Evolutionary conservation across 1,140 invertebrate genomes (phyloP), one percentile per base, ranked within the genome.

Genomic region (Ectropis grisescens): DNA sequence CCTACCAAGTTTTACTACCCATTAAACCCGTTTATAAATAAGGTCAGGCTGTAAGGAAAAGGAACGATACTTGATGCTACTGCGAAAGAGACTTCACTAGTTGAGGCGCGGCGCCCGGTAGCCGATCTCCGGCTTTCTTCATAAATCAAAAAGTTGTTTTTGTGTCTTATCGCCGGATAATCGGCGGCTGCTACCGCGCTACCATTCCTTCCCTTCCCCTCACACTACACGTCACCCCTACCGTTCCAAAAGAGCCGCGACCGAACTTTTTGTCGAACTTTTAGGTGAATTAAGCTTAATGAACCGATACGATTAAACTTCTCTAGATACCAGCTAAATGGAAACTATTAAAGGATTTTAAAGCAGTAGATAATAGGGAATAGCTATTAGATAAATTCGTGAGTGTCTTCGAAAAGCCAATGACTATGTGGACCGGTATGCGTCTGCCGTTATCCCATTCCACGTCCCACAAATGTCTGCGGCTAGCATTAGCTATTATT

Each of bases 91-190:
- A n/a, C n/a, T n/a, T n/a, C n/a, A n/a, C n/a, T n/a, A n/a, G n/a
- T n/a, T n/a, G 16, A 3, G 16, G 30, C 53, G 60, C 67, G 62
- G 65, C 69, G 62, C 65, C 72, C 69, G 41, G 72, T 78, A 78
- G 69, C 69, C 58, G 62, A 45, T 58, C 55, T 58, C 49, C 28
- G 52, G 67, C 65, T 71, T 71, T 74, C 69, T 72, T 78, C 70
- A 79, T 79, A 79, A 79, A 79, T 75, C 74, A 79, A 79, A 75
- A 74, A 58, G 72, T 66, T 74, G 72, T 71, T 71, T 79, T 78
- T 74, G 58, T 74, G 60, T 49, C 55, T 75, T 79, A 79, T 79
- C 74, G 65, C 42, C 58, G 56, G 61, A 72, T 72, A 74, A 79
- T 79, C 68, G 60, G 53, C 58, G 53, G 60, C 60, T 37, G 68